A percentile compares a stretch with the other conserved stretches of the same genome.
Conservation (phyloP, 2,888 invertebrate species). For the Calliopum simillimum region DNA sequence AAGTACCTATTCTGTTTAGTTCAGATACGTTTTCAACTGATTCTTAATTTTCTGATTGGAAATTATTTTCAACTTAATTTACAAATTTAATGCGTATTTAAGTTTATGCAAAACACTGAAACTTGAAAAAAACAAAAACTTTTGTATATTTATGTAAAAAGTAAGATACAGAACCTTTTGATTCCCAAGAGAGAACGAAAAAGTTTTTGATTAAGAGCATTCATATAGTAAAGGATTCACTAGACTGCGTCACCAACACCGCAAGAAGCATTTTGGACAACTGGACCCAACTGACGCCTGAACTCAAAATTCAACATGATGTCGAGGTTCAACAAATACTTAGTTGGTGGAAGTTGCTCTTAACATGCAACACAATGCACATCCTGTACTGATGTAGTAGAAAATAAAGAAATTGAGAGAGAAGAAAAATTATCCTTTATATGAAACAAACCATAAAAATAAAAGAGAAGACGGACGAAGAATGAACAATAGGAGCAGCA, state of each 20-base stretch:
- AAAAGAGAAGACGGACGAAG: neutral
- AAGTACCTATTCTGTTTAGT: no score
- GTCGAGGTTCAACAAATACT: neutral
- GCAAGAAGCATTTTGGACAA: neutral
- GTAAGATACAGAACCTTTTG: neutral
- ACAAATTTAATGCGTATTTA: no score
- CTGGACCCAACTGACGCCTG: no score
- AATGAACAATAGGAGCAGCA: neutral
- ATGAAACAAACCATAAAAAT: conserved; percentile 20
- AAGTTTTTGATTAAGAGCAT: conserved; percentile 6
- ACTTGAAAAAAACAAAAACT: neutral
- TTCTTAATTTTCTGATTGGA: no score
- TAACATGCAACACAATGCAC: neutral
- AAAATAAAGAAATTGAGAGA: conserved; percentile 6
- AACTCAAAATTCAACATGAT: conserved; percentile 3
- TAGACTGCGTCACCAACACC: neutral
- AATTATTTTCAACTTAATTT: no score
- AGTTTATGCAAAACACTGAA: no score
- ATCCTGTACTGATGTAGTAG: conserved; percentile 5
- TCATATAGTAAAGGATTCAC: neutral
- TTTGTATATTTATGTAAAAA: conserved; percentile 29
- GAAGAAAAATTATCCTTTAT: conserved; percentile 5
- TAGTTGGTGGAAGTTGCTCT: neutral
- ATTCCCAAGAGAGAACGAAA: neutral
- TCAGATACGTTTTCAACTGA: no score